phyloP scores from a whole-genome alignment of 2,113 vertebrate species.

The Thalassarche chlororhynchos region DNA sequence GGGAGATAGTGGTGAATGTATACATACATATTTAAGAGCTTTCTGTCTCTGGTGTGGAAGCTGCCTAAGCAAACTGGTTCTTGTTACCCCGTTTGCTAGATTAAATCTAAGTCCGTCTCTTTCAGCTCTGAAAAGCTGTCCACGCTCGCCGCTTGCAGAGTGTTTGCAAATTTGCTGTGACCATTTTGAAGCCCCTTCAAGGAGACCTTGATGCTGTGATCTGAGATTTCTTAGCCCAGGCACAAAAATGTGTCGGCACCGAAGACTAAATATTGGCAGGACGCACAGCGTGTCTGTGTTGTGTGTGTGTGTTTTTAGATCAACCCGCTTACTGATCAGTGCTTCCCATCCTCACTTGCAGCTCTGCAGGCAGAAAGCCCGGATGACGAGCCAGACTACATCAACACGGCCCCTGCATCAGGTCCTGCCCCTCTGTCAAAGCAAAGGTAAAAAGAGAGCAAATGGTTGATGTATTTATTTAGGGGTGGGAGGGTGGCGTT shows the following conservation, averaged over 20 bases:
- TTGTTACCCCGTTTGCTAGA: not conserved
- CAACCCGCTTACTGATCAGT: not conserved
- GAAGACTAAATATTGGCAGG: not conserved
- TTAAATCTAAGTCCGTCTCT: not conserved
- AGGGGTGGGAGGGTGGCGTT: not conserved
- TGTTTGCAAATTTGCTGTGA: not conserved
- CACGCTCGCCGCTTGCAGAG: fast-evolving
- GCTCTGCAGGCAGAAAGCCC: not conserved
- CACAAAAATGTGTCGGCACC: fast-evolving
- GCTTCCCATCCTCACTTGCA: not conserved
- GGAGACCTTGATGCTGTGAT: not conserved
- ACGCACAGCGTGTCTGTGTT: fast-evolving
- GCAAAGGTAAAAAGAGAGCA: not conserved
- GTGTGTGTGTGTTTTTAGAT: not conserved
- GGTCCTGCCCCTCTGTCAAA: not conserved
- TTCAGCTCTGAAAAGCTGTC: not conserved
- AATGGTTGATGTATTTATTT: not conserved
- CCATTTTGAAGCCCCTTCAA: not conserved
- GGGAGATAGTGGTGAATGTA: not conserved
- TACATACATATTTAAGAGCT: not conserved
- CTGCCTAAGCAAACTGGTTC: not conserved
- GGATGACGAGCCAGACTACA: constrained; percentile 67
- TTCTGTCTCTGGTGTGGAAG: not conserved
- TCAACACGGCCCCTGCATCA: constrained; percentile 22
- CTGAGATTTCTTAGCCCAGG: not conserved